phyloP scores from a whole-genome alignment of 2,797 vertebrate genomes.

The Oreonectes daqikongensis region DNA sequence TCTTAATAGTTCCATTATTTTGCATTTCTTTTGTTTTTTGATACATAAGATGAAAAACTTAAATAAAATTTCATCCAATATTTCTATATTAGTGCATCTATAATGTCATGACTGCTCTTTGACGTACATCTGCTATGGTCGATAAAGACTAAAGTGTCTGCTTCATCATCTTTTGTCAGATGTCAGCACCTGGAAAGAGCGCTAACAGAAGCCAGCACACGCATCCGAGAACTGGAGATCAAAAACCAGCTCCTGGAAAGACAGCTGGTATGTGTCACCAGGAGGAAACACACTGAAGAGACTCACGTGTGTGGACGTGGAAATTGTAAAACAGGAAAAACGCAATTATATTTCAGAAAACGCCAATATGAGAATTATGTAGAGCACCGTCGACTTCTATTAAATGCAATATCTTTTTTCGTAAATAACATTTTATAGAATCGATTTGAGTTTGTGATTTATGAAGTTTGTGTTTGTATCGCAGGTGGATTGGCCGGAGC shows the following conservation, averaged over 20 bases:
- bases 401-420: too few species aligned
- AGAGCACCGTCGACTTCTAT: too few species aligned
- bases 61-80: neutral
- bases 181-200: conserved; percentile 85
- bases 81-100: neutral
- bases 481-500: conserved; percentile 87
- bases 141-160: conserved; percentile 12
- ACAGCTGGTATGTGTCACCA: conserved; percentile 79
- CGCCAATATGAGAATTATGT: too few species aligned
- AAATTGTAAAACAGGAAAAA: neutral
- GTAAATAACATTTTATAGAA: too few species aligned
- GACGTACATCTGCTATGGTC: conserved; percentile 2
- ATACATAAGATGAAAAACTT: too few species aligned
- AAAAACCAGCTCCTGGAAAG: conserved; percentile 84
- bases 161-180: conserved; percentile 67
- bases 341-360: neutral
- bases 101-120: neutral
- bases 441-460: neutral
- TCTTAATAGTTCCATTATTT: too few species aligned
- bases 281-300: too few species aligned
- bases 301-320: neutral
- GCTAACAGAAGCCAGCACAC: conserved; percentile 81
- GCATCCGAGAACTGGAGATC: conserved; percentile 84
- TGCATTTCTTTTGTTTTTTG: too few species aligned
- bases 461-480: neutral